Base-by-base conservation (phyloP, 2,113 vertebrate genomes). In the cat (Felis catus) region DNA sequence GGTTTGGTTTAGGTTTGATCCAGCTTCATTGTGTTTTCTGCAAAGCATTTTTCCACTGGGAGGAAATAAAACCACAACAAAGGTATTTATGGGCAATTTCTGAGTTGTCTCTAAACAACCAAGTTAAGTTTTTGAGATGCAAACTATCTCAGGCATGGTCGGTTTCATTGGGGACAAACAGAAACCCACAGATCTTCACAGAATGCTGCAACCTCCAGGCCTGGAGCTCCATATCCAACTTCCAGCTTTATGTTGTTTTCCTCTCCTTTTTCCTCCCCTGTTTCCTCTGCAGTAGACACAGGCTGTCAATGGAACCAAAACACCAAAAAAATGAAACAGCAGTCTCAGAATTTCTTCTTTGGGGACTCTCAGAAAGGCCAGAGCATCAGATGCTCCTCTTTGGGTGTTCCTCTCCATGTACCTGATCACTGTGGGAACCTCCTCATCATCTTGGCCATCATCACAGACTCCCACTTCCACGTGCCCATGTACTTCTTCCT, bases 401-500 rank as follows among this genome's bases (percentile, higher is more conserved):
- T n/a, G 51, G 85, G 23, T 97, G 1, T 97, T 98, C 68, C 82
- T 98, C 0, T 16, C 39, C 84, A 33, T 93, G 25, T 98, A 98
- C 55, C 33, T 97, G 71, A 21, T 98, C 51, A 97, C 97, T 0
- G 1, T 2, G 97, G 98, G 13, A 98, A 97, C 82, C 83, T 97
- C 36, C 68, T 98, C 58, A 97, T 97, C 76, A 6, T 89, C 82
- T 68, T 95, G 36, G 96, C 92, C 63, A 89, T 96, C 63, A 1
- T 71, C 79, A 53, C 63, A 0, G 74, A 92, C 71, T 9, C 92
- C 27, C 82, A 4, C 71, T 93, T 97, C 48, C 97, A 96, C 90
- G 93, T 15, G 0, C 97, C 98, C 27, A 97, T 97, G 97, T 98
- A 98, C 92, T 97, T 98, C 96, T 98, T 98, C 84, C 97, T 98